Evolutionary conservation across 2,797 vertebrate species (phyloP).

Genomic region (Crax fasciolata): DNA sequence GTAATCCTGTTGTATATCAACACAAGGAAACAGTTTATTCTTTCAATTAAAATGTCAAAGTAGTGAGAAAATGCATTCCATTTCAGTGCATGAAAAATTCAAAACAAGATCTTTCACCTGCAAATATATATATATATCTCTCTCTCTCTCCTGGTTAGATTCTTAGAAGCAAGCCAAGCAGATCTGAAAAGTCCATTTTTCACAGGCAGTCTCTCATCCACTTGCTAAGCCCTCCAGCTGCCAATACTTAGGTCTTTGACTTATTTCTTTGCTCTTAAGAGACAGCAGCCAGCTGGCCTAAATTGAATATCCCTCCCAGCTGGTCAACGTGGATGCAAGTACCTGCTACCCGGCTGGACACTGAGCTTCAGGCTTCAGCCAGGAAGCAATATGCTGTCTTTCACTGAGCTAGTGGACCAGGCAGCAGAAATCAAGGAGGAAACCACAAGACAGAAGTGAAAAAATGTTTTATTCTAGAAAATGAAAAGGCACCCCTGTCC

Average conservation of each 20-base stretch:
- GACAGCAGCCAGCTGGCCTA: slow-evolving; percentile 42
- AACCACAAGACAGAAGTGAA: rapidly evolving
- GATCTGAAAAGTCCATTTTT: background rate
- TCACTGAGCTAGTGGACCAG: background rate
- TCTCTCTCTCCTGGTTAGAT: background rate
- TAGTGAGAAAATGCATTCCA: background rate
- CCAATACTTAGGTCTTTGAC: background rate
- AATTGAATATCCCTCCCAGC: background rate
- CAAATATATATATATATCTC: too few relatives aligned
- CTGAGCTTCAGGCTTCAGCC: background rate
- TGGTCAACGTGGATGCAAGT: background rate
- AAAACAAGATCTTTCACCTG: rapidly evolving
- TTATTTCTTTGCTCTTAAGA: background rate
- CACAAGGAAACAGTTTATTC: background rate
- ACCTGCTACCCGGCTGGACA: slow-evolving; percentile 18
- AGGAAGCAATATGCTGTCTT: slow-evolving; percentile 18
- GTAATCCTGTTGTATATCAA: background rate
- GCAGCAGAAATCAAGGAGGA: background rate
- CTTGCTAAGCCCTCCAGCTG: slow-evolving; percentile 21
- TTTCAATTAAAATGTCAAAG: background rate
- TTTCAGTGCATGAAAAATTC: background rate
- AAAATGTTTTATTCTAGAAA: background rate
- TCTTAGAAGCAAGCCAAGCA: background rate
- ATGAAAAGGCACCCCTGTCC: background rate
- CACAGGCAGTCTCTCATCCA: background rate